Percentiles rank a stretch among this genome's conserved stretches.
Conservation (phyloP, 2,797 vertebrate species). For the Macropus fuliginosus region DNA sequence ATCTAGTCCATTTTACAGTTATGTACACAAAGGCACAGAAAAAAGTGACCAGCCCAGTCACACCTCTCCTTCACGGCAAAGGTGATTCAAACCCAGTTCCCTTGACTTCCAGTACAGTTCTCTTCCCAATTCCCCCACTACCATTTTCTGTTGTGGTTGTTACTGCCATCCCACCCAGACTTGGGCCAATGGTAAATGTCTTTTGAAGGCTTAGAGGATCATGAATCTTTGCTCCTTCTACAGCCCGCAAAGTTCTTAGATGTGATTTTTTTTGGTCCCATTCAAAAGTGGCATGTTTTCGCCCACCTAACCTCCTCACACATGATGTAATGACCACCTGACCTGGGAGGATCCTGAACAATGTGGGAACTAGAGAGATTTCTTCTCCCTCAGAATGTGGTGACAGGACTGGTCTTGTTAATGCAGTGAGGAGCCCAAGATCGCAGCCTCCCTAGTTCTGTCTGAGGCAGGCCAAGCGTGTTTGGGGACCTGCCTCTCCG, state of each 20-base stretch:
- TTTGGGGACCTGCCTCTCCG: neutral
- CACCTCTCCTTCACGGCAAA: neutral
- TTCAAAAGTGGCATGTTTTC: neutral
- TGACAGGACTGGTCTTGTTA: constrained; percentile 61
- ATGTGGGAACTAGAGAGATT: constrained; percentile 13
- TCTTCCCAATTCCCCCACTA: neutral
- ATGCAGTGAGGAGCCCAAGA: constrained; percentile 25
- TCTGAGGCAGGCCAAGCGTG: neutral
- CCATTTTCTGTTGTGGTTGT: neutral
- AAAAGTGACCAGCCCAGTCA: neutral
- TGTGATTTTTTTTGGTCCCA: neutral
- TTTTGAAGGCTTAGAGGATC: neutral
- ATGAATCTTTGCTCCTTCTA: neutral
- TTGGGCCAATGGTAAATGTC: neutral
- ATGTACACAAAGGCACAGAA: neutral
- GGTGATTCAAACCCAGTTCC: neutral
- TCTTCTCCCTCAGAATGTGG: constrained; percentile 60
- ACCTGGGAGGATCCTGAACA: neutral
- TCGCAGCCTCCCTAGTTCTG: neutral
- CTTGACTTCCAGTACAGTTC: neutral
- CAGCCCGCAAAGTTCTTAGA: neutral
- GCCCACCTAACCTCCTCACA: neutral
- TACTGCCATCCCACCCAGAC: neutral
- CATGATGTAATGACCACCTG: constrained; percentile 13
- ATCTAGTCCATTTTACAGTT: neutral